Evolutionary conservation across 2,888 invertebrate species (phyloP), one percentile per base, ranked within the genome.

Genomic region (Desoria tigrina): DNA sequence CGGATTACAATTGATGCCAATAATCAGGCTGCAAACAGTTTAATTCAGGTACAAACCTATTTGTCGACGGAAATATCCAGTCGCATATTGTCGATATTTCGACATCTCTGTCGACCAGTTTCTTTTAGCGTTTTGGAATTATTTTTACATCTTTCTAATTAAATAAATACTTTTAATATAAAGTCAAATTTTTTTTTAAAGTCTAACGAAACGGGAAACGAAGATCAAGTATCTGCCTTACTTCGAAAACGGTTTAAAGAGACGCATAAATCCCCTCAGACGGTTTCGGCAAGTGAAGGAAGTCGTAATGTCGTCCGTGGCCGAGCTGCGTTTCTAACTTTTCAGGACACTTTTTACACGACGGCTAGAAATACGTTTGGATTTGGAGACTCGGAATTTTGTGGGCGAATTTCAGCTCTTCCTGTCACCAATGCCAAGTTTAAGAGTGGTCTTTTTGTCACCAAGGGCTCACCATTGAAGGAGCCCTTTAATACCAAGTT

Each of bases 401-500:
- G 68, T 32, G 16, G 42, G 24, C 51, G 39, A n/a, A 28, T 64
- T 4, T 39, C 65, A 32, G 18, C 61, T 16, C 37, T 68, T 21
- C 24, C 65, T 23, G 68, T 68, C 4, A 54, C 61, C 7, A 51
- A 42, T 16, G 58, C 18, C 9, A 64, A 32, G 39, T 65, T 55
- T 39, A 28, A 45, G 32, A 65, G 61, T 42, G 68, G 68, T 27
- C 53, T 68, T 21, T 68, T 68, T 50, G 65, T 68, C 14, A 45
- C 56, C 7, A 68, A 68, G 49, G 61, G 61, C 6, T 68, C 68
- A 11, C 57, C 42, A 26, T 68, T 61, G 21, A 68, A 65, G 42
- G 68, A 68, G 53, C 42, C 56, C 14, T 68, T 68, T 32, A 67
- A 63, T n/a, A 42, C 54, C 2, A 67, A 63, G 67, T 67, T 16